phyloP scores from a whole-genome alignment of 2,888 invertebrate genomes.

The Apamea sordens region DNA sequence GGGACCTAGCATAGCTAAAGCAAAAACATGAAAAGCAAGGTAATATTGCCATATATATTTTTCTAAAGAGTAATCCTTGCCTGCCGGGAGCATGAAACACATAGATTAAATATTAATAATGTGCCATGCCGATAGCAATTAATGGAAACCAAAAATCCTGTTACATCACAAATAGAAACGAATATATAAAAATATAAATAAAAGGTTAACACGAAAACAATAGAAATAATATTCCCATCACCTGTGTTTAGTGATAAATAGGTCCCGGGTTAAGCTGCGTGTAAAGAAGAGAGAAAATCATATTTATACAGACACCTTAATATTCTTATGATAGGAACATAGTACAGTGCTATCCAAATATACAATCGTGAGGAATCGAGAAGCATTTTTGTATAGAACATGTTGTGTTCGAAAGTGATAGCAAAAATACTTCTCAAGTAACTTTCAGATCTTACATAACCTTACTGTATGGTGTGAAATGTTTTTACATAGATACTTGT shows the following conservation, averaged over 20 bases:
- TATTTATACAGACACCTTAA: conserved; percentile 81
- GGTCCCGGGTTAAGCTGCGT: conserved; percentile 91
- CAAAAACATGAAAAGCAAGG: not conserved
- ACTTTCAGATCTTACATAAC: conserved; percentile 59
- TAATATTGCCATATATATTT: not conserved
- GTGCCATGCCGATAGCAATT: conserved; percentile 54
- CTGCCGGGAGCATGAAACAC: conserved; percentile 10
- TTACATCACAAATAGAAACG: conserved; percentile 53
- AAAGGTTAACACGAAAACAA: conserved; percentile 75
- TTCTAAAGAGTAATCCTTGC: conserved; percentile 14
- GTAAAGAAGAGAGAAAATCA: conserved; percentile 89
- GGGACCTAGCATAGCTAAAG: not conserved
- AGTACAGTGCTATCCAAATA: conserved; percentile 65
- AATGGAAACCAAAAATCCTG: conserved; percentile 62
- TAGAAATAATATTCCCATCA: conserved; percentile 88
- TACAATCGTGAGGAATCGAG: conserved; percentile 40
- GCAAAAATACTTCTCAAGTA: conserved; percentile 56
- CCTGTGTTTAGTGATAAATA: conserved; percentile 90
- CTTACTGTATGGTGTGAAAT: conserved; percentile 47
- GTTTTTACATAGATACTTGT: not conserved
- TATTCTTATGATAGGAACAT: conserved; percentile 67
- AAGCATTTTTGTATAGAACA: conserved; percentile 41
- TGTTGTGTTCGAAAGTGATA: not conserved
- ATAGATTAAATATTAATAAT: conserved; percentile 53
- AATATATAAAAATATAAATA: conserved; percentile 50